Evolutionary conservation across 2,113 vertebrate species (phyloP).

Genomic region (Cygnus buccinator): DNA sequence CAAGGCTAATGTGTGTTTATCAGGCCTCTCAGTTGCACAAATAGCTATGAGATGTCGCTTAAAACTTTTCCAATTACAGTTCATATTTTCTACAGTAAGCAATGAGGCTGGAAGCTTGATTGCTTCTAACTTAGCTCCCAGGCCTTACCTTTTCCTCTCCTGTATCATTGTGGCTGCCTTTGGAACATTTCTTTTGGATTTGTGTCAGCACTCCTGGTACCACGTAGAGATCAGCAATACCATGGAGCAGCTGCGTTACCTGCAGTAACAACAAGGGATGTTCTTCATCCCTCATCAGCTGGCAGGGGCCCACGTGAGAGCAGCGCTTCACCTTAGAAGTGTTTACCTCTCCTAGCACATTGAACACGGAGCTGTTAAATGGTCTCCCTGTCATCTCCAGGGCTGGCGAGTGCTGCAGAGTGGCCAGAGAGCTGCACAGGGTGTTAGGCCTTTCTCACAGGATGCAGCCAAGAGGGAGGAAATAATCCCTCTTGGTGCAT

Average conservation of each 20-base stretch:
- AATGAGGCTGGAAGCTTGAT: not conserved
- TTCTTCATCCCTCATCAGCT: not conserved
- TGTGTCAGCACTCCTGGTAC: constrained; percentile 4
- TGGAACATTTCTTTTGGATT: constrained; percentile 1
- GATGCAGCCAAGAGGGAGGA: not conserved
- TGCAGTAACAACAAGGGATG: not conserved
- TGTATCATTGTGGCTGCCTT: not conserved
- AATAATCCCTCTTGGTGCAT: rapidly evolving
- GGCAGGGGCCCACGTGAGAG: not conserved
- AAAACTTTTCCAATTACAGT: constrained; percentile 16
- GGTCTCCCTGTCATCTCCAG: not conserved
- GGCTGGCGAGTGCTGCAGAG: not conserved
- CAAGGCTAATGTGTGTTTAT: constrained; percentile 20
- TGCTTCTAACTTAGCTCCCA: not conserved
- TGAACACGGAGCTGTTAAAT: not conserved
- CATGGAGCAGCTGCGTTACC: not conserved
- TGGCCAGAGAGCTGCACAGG: not conserved
- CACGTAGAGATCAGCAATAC: not conserved
- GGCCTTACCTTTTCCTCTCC: not conserved
- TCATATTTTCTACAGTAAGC: constrained; percentile 1
- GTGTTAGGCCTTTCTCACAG: not conserved
- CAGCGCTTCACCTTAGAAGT: not conserved
- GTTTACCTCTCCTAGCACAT: not conserved
- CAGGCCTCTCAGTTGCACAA: constrained; percentile 5
- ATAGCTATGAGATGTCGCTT: constrained; percentile 23